These are phyloP conservation scores for Notoglanidium macrostoma DNA, from an alignment of 2,797 vertebrate species.

Conservation along the genomic window DNA sequence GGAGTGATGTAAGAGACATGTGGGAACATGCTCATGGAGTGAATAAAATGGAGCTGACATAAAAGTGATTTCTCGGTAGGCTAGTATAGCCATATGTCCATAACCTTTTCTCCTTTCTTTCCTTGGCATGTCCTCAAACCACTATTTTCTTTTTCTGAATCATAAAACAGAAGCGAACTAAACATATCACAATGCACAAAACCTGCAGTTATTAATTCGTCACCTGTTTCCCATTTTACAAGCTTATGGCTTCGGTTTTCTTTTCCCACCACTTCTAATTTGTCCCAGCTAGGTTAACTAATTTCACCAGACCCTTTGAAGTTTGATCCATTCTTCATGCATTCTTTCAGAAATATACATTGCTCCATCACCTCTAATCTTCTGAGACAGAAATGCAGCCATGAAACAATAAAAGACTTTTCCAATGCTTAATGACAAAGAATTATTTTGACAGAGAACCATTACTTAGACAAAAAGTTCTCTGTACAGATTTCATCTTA, in stretches of 20 bases:
- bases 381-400: conserved; percentile 32
- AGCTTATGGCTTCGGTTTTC: conserved; percentile 33
- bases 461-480: conserved; percentile 41
- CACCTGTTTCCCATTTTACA: conserved; percentile 42
- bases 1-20: conserved; percentile 44
- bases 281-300: conserved; percentile 50
- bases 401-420: conserved; percentile 33
- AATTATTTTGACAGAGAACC: conserved; percentile 47
- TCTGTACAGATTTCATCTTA: conserved; percentile 44
- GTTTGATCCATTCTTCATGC: conserved; percentile 42
- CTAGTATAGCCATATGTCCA: neutral
- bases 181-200: conserved; percentile 29
- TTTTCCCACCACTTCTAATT: conserved; percentile 37
- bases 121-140: conserved; percentile 37
- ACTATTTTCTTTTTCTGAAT: conserved; percentile 19
- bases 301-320: conserved; percentile 43
- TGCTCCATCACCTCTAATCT: conserved; percentile 38
- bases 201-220: conserved; percentile 35
- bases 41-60: conserved; percentile 31
- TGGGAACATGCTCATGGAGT: conserved; percentile 44
- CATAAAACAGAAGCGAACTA: conserved; percentile 1
- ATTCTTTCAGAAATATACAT: conserved; percentile 45
- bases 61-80: conserved; percentile 35
- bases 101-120: neutral
- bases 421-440: conserved; percentile 31